A percentile compares a stretch with the other conserved stretches of the same genome.
Conservation (phyloP, 2,113 vertebrate genomes). For the Bubo blakistoni region DNA sequence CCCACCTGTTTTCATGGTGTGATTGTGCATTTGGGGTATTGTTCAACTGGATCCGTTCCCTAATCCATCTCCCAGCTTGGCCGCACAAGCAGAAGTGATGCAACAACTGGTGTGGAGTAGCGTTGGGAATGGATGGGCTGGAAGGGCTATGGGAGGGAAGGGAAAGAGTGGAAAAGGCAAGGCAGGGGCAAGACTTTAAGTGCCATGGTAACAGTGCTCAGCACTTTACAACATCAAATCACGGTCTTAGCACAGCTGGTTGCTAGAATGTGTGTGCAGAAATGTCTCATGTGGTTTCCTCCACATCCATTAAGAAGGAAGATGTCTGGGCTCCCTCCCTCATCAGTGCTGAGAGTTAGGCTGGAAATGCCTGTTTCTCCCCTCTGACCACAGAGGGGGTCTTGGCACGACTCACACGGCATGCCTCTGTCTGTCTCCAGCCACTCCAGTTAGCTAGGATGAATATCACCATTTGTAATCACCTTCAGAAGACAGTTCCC, state of each 20-base stretch:
- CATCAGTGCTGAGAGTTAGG: background rate
- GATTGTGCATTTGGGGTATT: background rate
- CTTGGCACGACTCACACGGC: background rate
- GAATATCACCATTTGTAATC: background rate
- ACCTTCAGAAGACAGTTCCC: background rate
- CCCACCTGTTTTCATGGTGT: background rate
- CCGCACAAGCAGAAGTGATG: background rate
- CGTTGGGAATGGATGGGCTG: fast-evolving
- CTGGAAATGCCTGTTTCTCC: background rate
- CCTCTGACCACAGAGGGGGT: background rate
- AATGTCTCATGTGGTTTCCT: background rate
- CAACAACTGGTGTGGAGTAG: fast-evolving
- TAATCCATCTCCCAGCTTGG: background rate
- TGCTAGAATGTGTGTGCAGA: background rate
- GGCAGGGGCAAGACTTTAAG: background rate
- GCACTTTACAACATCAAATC: background rate
- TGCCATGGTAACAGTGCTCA: background rate
- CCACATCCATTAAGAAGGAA: background rate
- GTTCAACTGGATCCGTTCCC: fast-evolving
- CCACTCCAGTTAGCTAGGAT: background rate
- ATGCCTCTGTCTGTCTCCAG: background rate
- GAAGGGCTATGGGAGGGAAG: background rate
- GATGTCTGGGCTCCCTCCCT: background rate
- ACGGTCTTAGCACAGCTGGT: background rate
- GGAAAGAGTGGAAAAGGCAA: background rate